phyloP scores from a whole-genome alignment of 1,140 invertebrate genomes.

The Anastatus disparis region DNA sequence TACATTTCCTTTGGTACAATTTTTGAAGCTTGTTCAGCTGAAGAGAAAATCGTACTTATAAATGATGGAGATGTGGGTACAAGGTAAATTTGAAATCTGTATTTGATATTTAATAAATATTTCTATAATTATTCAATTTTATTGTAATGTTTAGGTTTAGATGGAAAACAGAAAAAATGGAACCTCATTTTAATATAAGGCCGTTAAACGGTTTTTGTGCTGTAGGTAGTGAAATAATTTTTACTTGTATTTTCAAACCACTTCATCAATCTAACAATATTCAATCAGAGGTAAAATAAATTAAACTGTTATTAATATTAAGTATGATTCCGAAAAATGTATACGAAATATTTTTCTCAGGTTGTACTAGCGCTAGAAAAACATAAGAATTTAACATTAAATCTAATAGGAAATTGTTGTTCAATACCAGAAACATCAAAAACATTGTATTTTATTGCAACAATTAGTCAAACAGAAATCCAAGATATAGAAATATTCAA shows the following conservation, averaged over 20 bases:
- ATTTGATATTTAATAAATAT: not conserved
- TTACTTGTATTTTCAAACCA: slow-evolving; percentile 57
- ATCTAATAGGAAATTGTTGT: slow-evolving; percentile 55
- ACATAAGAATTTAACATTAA: slow-evolving; percentile 48
- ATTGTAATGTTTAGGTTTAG: slow-evolving; percentile 50
- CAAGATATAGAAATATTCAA: slow-evolving; percentile 55
- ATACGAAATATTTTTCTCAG: slow-evolving; percentile 37
- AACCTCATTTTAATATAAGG: slow-evolving; percentile 50
- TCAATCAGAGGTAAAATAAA: slow-evolving; percentile 39
- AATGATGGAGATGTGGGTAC: slow-evolving; percentile 63
- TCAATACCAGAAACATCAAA: slow-evolving; percentile 57
- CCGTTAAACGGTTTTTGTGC: slow-evolving; percentile 60
- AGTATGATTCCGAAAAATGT: no score
- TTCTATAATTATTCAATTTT: no score
- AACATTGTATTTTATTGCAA: slow-evolving; percentile 52
- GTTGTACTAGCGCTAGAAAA: slow-evolving; percentile 54
- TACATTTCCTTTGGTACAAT: slow-evolving; percentile 57
- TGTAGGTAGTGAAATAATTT: slow-evolving; percentile 54
- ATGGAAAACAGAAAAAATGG: slow-evolving; percentile 54
- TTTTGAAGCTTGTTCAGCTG: slow-evolving; percentile 47
- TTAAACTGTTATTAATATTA: not conserved
- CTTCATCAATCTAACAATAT: slow-evolving; percentile 14
- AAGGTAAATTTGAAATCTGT: slow-evolving; percentile 44
- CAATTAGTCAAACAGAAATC: slow-evolving; percentile 51
- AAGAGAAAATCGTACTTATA: slow-evolving; percentile 51